phyloP scores from a whole-genome alignment of 2,113 vertebrate genomes.

The Mixornis gularis region DNA sequence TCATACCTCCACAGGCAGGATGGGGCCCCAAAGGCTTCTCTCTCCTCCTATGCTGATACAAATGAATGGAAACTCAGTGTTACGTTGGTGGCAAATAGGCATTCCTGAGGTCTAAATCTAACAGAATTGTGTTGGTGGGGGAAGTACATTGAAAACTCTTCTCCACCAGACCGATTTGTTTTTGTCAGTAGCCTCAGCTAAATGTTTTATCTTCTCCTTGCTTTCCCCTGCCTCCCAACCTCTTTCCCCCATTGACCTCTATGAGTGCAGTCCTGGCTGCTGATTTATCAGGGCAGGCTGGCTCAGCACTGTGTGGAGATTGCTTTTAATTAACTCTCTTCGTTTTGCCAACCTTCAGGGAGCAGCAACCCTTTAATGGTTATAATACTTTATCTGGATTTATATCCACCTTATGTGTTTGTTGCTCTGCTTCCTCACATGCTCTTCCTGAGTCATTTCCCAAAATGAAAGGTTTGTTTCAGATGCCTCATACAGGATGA shows the following conservation, averaged over 20 bases:
- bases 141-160: background rate
- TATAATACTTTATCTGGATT: constrained; percentile 80
- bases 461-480: constrained; percentile 43
- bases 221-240: background rate
- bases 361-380: constrained; percentile 75
- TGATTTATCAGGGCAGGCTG: constrained; percentile 73
- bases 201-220: background rate
- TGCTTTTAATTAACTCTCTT: constrained; percentile 81
- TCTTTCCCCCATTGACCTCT: constrained; percentile 63
- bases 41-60: background rate
- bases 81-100: background rate
- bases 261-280: constrained; percentile 57
- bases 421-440: constrained; percentile 56
- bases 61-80: background rate
- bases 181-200: background rate
- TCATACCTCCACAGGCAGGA: background rate
- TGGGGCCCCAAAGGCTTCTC: background rate
- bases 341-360: constrained; percentile 75
- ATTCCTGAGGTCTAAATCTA: background rate
- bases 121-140: background rate
- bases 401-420: constrained; percentile 70
- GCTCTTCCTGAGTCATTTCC: constrained; percentile 49
- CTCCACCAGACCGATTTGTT: background rate
- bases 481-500: background rate
- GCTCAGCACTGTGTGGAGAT: constrained; percentile 74